Evolutionary conservation across 1,140 invertebrate species (phyloP), one percentile per base, ranked within the genome.

Genomic region (Antheraea mylitta): DNA sequence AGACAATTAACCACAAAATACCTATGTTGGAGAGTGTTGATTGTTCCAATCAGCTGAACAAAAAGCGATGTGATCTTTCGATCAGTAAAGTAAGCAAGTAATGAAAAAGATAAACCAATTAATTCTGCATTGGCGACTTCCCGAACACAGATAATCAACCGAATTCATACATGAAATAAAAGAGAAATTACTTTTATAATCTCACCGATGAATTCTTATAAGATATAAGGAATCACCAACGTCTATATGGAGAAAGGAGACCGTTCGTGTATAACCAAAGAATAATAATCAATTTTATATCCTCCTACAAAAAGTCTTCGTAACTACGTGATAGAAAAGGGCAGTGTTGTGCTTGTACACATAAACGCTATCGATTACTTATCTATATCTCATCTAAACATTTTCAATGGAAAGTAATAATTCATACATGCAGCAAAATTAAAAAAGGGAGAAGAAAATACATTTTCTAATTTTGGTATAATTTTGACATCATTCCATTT

Each of bases 201-300:
- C 70, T 74, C 69, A 38, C 67, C 67, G 60, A 71, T 64, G 60
- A 42, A 68, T 72, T 72, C 36, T 60, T 60, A 48, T 70, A 38
- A 74, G 70, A 72, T 62, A 42, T 58, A 70, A 72, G 70, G 64
- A 69, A 53, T 53, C 0, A 76, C 66, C 45, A 30, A 72, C 38
- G 70, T 73, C 74, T 76, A 74, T 74, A 73, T 64, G 66, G 78
- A 79, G 81, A 82, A 82, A 82, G 78, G 80, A 69, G 78, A 75
- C 68, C 81, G 75, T 19, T 45, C 53, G 8, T 68, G 63, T 63
- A 66, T 63, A 72, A 65, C 64, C 70, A 71, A 70, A 45, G 78
- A 76, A 82, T 82, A 70, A 79, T 77, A 80, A 82, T 80, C 45
- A 60, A 76, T 73, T 78, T 74, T 66, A 77, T 77, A 80, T 82